Percentiles rank a stretch among this genome's conserved stretches.
phyloP scores from a whole-genome alignment of 2,888 invertebrate genomes.

The Penaeus monodon region DNA sequence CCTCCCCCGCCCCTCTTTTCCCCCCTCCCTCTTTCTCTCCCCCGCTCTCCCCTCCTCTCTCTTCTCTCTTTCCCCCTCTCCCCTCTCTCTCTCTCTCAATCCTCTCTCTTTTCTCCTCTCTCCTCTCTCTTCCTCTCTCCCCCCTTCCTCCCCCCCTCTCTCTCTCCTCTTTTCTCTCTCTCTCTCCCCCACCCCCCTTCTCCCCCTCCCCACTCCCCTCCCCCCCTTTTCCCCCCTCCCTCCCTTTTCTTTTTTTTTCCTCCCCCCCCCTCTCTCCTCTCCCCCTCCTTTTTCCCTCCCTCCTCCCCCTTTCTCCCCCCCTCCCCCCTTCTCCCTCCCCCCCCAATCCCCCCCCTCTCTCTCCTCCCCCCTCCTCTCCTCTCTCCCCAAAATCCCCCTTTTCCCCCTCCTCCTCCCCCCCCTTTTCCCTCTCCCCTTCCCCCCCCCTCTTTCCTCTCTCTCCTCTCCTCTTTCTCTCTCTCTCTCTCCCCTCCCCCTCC shows the following conservation, averaged over 20 bases:
- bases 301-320: background rate
- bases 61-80: background rate
- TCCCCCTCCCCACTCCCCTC: too few species aligned
- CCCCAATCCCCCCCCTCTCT: too few species aligned
- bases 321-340: background rate
- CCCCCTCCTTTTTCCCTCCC: background rate
- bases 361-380: too few species aligned
- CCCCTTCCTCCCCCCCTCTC: background rate
- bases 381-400: background rate
- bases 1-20: background rate
- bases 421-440: too few species aligned
- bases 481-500: too few species aligned
- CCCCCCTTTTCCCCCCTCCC: too few species aligned
- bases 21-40: background rate
- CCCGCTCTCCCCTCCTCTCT: background rate
- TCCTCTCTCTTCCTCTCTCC: background rate
- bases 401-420: too few species aligned
- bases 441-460: too few species aligned
- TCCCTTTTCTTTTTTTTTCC: background rate
- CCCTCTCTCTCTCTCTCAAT: background rate
- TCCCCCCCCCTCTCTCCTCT: background rate
- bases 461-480: too few species aligned
- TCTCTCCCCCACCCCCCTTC: too few species aligned
- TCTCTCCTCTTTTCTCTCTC: background rate
- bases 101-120: background rate